A percentile compares a stretch with the other conserved stretches of the same genome.
phyloP scores from a whole-genome alignment of 2,113 vertebrate genomes.

The Acanthochromis polyacanthus region DNA sequence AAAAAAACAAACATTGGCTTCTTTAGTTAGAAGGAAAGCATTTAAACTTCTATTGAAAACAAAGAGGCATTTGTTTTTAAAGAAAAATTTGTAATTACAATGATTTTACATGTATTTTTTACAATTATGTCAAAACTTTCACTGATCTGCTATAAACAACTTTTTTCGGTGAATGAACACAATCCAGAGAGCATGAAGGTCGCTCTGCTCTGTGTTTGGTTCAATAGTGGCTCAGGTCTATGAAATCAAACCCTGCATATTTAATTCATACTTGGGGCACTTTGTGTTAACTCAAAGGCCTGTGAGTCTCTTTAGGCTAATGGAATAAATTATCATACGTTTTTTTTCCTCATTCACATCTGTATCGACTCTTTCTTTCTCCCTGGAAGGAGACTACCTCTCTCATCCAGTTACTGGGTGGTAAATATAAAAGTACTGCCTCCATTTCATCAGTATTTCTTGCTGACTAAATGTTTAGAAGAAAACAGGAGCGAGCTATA shows the following conservation, averaged over 20 bases:
- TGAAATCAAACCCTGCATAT: constrained; percentile 8
- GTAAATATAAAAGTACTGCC: not conserved
- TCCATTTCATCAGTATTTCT: not conserved
- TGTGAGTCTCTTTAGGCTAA: constrained; percentile 11
- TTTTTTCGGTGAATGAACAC: too few relatives aligned
- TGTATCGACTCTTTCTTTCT: rapidly evolving
- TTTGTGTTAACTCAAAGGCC: constrained; percentile 4
- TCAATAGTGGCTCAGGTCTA: too few relatives aligned
- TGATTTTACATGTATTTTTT: too few relatives aligned
- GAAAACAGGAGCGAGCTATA: not conserved
- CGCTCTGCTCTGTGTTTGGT: too few relatives aligned
- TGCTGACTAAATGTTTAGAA: not conserved
- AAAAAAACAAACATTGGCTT: too few relatives aligned
- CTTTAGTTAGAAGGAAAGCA: too few relatives aligned
- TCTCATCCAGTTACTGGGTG: not conserved
- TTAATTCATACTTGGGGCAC: not conserved
- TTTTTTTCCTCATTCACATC: constrained; percentile 5
- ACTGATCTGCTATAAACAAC: too few relatives aligned
- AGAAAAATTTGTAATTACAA: too few relatives aligned
- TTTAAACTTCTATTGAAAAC: too few relatives aligned
- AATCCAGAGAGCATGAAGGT: too few relatives aligned
- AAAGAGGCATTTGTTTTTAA: too few relatives aligned
- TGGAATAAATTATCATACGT: not conserved
- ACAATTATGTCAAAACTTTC: too few relatives aligned
- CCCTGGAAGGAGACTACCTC: not conserved